These are phyloP conservation scores for Calcarius lapponicus DNA, from an alignment of 2,797 vertebrate genomes.

Conservation along the genomic window DNA sequence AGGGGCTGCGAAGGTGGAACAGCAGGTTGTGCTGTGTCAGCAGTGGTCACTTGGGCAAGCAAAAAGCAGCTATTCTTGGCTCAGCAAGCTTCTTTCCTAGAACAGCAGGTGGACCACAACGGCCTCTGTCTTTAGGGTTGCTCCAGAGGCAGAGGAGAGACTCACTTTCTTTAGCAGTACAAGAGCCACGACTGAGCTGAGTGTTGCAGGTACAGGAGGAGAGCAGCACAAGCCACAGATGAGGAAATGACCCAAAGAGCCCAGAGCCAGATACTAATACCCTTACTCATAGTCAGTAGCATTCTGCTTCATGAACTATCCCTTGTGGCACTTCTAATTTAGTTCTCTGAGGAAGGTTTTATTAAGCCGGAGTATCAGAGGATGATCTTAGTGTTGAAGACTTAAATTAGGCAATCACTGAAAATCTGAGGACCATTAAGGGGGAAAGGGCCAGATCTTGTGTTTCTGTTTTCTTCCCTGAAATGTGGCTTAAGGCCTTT, in stretches of 20 bases:
- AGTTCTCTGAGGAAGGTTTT: constrained; percentile 15
- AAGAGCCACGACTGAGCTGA: accelerated
- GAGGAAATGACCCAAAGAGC: not conserved
- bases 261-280: not conserved
- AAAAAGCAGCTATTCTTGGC: not conserved
- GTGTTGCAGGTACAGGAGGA: not conserved
- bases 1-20: not conserved
- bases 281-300: constrained; percentile 49
- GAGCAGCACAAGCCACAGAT: not conserved
- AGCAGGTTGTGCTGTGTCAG: not conserved
- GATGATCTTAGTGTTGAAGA: constrained; percentile 44
- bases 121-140: not conserved
- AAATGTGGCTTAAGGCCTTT: constrained; percentile 45
- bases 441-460: not conserved
- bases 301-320: constrained; percentile 6
- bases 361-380: constrained; percentile 23
- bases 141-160: not conserved
- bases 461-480: constrained; percentile 53
- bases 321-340: not conserved
- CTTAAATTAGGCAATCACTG: constrained; percentile 24
- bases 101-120: not conserved
- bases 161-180: not conserved
- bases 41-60: accelerated
- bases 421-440: constrained; percentile 29
- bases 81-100: not conserved